These are phyloP conservation scores for Oplegnathus fasciatus DNA, from an alignment of 2,113 vertebrate species.

Conservation along the genomic window DNA sequence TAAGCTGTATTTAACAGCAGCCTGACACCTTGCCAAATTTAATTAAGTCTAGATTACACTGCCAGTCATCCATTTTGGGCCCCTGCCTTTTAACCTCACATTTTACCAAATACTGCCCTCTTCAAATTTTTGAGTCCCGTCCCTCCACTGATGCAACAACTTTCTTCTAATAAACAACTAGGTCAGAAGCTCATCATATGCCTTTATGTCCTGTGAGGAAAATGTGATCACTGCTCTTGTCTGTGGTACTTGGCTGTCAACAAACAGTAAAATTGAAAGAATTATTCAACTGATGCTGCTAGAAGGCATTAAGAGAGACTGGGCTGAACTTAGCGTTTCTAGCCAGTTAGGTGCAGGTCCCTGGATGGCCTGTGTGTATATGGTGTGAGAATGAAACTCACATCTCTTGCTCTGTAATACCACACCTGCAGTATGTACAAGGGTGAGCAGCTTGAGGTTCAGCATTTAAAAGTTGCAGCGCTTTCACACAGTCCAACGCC, in stretches of 20 bases:
- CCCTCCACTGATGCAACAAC: background rate
- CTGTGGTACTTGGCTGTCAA: constrained; percentile 1
- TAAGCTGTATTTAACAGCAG: background rate
- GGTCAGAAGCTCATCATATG: background rate
- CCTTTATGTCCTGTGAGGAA: background rate
- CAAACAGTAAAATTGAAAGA: background rate
- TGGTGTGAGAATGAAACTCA: constrained; percentile 36
- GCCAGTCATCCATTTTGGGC: background rate
- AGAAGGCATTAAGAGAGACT: background rate
- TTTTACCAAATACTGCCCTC: background rate
- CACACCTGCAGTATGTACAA: constrained; percentile 8
- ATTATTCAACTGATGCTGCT: background rate
- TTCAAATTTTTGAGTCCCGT: background rate
- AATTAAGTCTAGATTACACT: background rate
- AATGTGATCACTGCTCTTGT: background rate
- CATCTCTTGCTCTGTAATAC: constrained; percentile 18
- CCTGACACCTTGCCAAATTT: background rate
- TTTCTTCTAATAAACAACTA: background rate
- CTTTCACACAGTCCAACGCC: background rate
- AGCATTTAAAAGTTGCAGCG: background rate
- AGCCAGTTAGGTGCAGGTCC: background rate
- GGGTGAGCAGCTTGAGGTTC: background rate
- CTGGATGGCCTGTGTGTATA: background rate
- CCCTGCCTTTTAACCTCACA: background rate
- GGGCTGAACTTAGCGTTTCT: background rate